Conservation (phyloP, 2,797 vertebrate species). For the Hybognathus amarus region DNA sequence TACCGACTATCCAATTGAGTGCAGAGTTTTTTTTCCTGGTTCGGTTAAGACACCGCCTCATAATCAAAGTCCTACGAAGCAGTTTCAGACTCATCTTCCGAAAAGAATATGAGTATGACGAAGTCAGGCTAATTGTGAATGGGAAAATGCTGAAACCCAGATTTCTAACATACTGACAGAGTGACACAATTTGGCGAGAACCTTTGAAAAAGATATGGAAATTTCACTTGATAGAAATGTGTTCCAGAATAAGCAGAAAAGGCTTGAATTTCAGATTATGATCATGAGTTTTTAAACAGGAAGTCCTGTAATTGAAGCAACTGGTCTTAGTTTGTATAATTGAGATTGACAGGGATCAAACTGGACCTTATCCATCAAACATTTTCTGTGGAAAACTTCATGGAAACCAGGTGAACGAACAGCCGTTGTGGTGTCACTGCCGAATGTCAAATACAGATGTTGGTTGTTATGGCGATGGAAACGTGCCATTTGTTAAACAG, state of each 20-base stretch:
- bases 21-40: too few relatives aligned
- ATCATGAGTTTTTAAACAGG: conserved; percentile 14
- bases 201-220: neutral
- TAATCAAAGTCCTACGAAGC: too few relatives aligned
- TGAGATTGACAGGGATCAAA: conserved; percentile 28
- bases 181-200: neutral
- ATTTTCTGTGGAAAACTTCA: conserved; percentile 43
- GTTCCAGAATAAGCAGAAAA: conserved; percentile 24
- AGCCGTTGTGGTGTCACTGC: conserved; percentile 43
- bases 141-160: neutral
- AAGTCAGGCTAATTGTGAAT: too few relatives aligned
- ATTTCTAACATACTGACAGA: neutral
- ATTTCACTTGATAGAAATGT: neutral
- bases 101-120: too few relatives aligned
- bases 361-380: conserved; percentile 26
- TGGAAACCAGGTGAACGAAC: conserved; percentile 24
- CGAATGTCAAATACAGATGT: conserved; percentile 59
- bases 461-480: conserved; percentile 56
- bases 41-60: too few relatives aligned
- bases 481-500: conserved; percentile 46
- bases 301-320: neutral
- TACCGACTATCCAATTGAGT: too few relatives aligned
- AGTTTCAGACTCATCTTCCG: too few relatives aligned
- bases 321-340: conserved; percentile 32
- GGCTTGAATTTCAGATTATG: conserved; percentile 23